Evolutionary conservation across 2,113 vertebrate species (phyloP), one percentile per base, ranked within the genome.

Genomic region (Microcebus lehilahytsara): DNA sequence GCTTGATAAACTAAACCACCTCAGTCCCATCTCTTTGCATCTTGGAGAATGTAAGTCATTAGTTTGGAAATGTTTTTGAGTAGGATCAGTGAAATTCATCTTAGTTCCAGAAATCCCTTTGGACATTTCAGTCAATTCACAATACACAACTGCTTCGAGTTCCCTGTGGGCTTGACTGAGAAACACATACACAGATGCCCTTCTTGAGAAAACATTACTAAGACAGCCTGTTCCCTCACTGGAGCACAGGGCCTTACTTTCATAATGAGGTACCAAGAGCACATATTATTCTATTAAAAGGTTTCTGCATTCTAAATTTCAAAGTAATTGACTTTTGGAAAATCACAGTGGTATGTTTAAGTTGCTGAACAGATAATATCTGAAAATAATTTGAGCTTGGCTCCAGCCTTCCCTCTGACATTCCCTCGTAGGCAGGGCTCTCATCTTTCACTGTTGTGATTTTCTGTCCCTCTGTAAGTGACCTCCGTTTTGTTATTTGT

Each of bases 381-480:
- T 32, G 4, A 25, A 2, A 20, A 4, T 32, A 1, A 20, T 30
- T 42, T 49, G 25, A 2, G 27, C 5, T 9, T 49, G 1, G 5
- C 58, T 77, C 23, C n/a, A 42, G 56, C n/a, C 37, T 72, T 23
- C 23, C 14, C 74, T 17, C 1, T 7, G 30, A 6, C 25, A 0
- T 13, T 88, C 53, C 30, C 20, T 37, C 85, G 1, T 4, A 6
- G 40, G n/a, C 49, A 7, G 81, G 22, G 25, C 16, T 37, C 40
- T 96, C 49, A 37, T 67, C 37, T 84, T 1, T 84, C 2, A 0
- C 56, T 64, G 16, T 0, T 0, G 27, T n/a, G 37, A 27, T 46
- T 62, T 56, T 32, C 60, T 32, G 64, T 74, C 69, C 58, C 95
- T 20, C 58, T 64, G 56, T 66, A 30, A 40, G 80, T 78, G 42